Conservation (phyloP, 2,113 vertebrate species). For the Bos indicus region DNA sequence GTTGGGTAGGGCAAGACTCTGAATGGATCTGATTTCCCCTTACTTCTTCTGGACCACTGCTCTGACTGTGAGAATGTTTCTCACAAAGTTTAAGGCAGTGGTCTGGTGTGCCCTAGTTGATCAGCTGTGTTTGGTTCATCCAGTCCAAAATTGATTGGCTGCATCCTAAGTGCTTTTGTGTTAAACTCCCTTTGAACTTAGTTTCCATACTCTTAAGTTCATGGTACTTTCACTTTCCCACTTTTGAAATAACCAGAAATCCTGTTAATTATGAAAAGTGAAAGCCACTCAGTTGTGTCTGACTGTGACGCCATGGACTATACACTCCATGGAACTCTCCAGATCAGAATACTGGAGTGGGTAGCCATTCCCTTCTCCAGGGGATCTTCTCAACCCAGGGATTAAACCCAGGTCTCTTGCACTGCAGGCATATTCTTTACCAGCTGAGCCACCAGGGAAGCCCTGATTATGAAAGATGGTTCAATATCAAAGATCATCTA, state of each 20-base stretch:
- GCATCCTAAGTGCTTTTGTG: not conserved
- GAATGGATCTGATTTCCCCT: slow-evolving; percentile 31
- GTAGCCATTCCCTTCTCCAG: not conserved
- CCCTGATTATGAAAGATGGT: not conserved
- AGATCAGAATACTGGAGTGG: not conserved
- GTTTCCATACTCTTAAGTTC: not conserved
- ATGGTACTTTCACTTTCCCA: not conserved
- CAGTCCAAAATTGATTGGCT: not conserved
- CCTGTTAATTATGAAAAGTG: not conserved
- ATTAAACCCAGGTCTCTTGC: not conserved
- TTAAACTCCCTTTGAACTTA: not conserved
- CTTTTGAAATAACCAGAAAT: not conserved
- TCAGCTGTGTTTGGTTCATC: not conserved
- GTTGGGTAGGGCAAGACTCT: not conserved
- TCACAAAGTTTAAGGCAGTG: not conserved
- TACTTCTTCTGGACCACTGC: not conserved
- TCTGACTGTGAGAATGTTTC: not conserved
- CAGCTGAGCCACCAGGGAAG: not conserved
- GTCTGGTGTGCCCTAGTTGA: not conserved
- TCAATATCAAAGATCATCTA: not conserved
- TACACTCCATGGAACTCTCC: not conserved
- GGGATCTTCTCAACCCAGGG: not conserved
- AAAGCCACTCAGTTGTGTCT: not conserved
- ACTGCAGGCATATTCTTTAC: not conserved
- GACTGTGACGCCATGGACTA: not conserved